Conservation (phyloP, 2,888 invertebrate species). For the Subacronicta megacephala region DNA sequence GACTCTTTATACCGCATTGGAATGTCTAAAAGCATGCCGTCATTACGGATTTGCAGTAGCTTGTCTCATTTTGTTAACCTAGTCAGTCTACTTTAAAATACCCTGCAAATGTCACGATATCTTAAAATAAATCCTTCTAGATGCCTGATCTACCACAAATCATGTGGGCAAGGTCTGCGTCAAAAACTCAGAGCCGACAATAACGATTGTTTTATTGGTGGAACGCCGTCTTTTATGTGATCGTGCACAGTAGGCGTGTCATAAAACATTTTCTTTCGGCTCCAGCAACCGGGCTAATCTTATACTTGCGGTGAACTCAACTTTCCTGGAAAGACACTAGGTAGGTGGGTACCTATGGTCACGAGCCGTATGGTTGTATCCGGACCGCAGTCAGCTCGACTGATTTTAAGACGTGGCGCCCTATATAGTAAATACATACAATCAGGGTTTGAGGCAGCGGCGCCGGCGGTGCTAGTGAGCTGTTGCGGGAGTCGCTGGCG, state of each 20-base stretch:
- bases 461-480: conserved; percentile 49
- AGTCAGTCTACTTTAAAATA: conserved; percentile 38
- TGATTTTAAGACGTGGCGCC: conserved; percentile 69
- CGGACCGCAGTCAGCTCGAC: conserved; percentile 52
- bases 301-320: conserved; percentile 74
- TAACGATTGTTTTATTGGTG: conserved; percentile 78
- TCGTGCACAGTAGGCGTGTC: conserved; percentile 76
- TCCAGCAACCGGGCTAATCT: conserved; percentile 63
- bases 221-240: conserved; percentile 68
- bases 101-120: conserved; percentile 28
- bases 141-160: conserved; percentile 76
- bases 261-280: conserved; percentile 76
- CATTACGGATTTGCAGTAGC: conserved; percentile 53
- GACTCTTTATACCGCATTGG: conserved; percentile 52
- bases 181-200: conserved; percentile 64
- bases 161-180: conserved; percentile 72
- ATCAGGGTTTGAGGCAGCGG: conserved; percentile 61
- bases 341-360: conserved; percentile 15
- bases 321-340: conserved; percentile 67
- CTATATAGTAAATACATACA: conserved; percentile 71
- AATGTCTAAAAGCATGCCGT: conserved; percentile 54
- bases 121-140: conserved; percentile 43
- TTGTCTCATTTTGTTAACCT: conserved; percentile 46
- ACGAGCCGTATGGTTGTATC: conserved; percentile 35
- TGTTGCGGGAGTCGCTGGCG: conserved; percentile 43